Evolutionary conservation across 2,113 vertebrate species (phyloP).

Genomic region (Hippocampus zosterae): DNA sequence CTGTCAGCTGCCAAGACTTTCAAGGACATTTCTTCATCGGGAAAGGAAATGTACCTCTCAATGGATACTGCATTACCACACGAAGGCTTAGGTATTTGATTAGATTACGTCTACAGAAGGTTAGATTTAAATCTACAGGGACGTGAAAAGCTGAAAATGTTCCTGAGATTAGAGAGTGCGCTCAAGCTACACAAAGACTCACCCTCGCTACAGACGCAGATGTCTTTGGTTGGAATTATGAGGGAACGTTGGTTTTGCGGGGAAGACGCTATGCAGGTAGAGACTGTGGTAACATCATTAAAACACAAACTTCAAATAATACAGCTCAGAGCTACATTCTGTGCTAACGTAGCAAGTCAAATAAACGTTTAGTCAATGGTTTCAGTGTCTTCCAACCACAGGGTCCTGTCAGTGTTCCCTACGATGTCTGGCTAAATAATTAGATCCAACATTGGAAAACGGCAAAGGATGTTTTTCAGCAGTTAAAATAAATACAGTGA

Average conservation of each 20-base stretch:
- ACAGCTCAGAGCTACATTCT: not conserved
- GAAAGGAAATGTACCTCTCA: conserved; percentile 20
- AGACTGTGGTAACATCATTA: conserved; percentile 17
- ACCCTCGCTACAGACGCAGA: conserved; percentile 31
- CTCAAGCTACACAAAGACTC: conserved; percentile 18
- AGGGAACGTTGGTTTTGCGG: conserved; percentile 44
- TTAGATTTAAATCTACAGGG: conserved; percentile 6
- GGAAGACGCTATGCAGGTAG: conserved; percentile 51
- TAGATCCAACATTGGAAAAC: conserved; percentile 56
- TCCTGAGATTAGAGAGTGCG: conserved; percentile 18
- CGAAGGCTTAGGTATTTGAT: conserved; percentile 6
- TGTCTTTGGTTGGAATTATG: conserved; percentile 41
- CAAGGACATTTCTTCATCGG: conserved; percentile 59
- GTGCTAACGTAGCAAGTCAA: conserved; percentile 8
- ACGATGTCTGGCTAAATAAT: conserved; percentile 58
- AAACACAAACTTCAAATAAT: conserved; percentile 25
- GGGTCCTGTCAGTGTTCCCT: conserved; percentile 25
- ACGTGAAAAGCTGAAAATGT: conserved; percentile 22
- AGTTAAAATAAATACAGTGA: conserved; percentile 54
- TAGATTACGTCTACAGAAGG: not conserved
- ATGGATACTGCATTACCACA: conserved; percentile 32
- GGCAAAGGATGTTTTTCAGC: conserved; percentile 55
- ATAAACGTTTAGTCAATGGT: conserved; percentile 18
- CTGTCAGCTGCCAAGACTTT: conserved; percentile 54
- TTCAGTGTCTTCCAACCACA: conserved; percentile 28